These are phyloP conservation scores for Rhadinocentrus ornatus DNA, from an alignment of 2,797 vertebrate genomes.

Conservation along the genomic window DNA sequence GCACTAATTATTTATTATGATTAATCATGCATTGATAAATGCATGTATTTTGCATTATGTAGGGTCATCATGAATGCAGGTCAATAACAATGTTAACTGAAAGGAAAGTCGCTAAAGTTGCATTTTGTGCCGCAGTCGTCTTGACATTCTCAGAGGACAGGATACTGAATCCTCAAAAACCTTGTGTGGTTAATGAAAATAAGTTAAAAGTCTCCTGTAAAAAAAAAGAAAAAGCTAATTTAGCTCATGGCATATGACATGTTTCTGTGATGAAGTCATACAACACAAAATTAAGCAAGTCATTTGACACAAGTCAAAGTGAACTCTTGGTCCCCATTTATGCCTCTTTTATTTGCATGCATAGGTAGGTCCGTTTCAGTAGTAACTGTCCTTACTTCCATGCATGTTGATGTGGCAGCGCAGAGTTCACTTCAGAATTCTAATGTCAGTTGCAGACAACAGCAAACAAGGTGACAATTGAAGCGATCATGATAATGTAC, in stretches of 20 bases:
- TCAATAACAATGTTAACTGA: not conserved
- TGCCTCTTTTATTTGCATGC: not conserved
- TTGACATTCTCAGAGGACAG: not conserved
- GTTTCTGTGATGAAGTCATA: not conserved
- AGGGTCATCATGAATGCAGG: conserved; percentile 18
- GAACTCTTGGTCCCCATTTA: not conserved
- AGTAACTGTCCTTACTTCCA: no score
- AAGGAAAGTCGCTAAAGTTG: not conserved
- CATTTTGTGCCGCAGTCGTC: not conserved
- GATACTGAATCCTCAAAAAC: not conserved
- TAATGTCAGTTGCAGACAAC: no score
- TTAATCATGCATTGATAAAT: conserved; percentile 16
- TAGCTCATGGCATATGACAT: not conserved
- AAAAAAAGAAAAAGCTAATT: not conserved
- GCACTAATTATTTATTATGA: conserved; percentile 2
- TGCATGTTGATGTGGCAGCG: no score
- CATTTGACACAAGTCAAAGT: not conserved
- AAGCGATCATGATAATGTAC: no score
- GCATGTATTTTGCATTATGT: not conserved
- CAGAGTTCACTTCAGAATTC: no score
- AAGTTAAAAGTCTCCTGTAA: not conserved
- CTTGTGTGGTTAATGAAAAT: not conserved
- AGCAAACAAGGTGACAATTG: no score
- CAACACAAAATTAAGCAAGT: not conserved
- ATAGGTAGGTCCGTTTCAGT: no score